A percentile compares a stretch with the other conserved stretches of the same genome.
Conservation (phyloP, 2,797 vertebrate species). For the Cygnus olor region DNA sequence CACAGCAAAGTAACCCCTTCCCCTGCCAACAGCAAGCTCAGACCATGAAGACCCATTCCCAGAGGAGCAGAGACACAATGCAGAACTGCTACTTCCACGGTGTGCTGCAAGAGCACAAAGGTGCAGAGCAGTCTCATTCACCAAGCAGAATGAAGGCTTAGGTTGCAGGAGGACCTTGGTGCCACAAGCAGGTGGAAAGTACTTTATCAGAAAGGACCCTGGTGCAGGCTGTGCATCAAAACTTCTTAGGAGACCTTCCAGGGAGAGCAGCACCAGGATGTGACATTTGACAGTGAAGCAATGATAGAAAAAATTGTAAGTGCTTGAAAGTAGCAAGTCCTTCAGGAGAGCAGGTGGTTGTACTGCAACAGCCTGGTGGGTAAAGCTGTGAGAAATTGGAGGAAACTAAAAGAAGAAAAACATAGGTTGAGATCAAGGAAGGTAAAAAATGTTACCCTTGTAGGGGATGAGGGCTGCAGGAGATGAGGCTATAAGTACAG, state of each 20-base stretch:
- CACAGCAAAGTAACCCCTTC: neutral
- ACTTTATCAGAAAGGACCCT: neutral
- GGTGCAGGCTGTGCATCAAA: neutral
- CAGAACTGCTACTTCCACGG: neutral
- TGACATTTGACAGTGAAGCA: neutral
- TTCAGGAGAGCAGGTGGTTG: too few relatives aligned
- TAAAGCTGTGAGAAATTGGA: neutral
- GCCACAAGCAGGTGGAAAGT: neutral
- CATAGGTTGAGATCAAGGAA: neutral
- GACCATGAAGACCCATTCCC: neutral
- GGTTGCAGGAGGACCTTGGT: neutral
- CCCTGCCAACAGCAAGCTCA: fast-evolving
- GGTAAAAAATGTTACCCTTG: neutral
- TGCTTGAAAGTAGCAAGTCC: neutral
- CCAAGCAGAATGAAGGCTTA: neutral
- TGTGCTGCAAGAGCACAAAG: neutral
- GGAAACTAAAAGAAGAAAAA: neutral
- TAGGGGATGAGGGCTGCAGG: neutral
- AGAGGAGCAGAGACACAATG: neutral
- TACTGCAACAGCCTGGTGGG: neutral
- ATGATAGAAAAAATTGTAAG: neutral
- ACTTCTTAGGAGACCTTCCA: neutral
- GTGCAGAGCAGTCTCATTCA: neutral
- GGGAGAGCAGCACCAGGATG: neutral
- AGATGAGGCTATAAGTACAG: neutral